phyloP scores from a whole-genome alignment of 2,113 vertebrate genomes.

The Todiramphus chloris region DNA sequence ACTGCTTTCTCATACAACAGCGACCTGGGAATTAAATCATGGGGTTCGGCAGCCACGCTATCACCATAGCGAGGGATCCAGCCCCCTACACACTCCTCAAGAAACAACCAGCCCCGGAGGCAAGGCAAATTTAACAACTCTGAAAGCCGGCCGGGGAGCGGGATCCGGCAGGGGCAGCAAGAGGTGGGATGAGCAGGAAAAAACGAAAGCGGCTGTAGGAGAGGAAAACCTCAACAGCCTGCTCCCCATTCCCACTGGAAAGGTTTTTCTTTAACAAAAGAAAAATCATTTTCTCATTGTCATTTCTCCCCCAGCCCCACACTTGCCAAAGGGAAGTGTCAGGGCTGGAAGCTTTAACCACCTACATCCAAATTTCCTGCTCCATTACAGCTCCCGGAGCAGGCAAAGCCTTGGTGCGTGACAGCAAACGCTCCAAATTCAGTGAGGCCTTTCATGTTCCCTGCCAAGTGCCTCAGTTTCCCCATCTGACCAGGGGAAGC shows the following conservation, averaged over 20 bases:
- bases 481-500: accelerated
- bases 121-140: neutral
- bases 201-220: neutral
- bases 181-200: neutral
- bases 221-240: neutral
- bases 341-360: neutral
- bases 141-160: accelerated
- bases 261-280: neutral
- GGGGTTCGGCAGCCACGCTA: neutral
- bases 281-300: neutral
- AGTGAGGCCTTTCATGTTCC: neutral
- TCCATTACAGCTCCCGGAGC: neutral
- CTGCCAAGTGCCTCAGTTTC: neutral
- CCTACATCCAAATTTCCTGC: neutral
- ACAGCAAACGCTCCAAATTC: neutral
- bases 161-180: neutral
- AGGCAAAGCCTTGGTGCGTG: neutral
- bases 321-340: neutral
- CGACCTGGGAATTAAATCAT: neutral
- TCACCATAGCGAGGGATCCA: accelerated
- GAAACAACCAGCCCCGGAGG: neutral
- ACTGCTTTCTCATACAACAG: neutral
- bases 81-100: neutral
- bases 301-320: neutral
- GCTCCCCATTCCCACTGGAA: neutral